Evolutionary conservation across 1,140 invertebrate genomes (phyloP), one percentile per base, ranked within the genome.

Genomic region (Drosophila burlai): DNA sequence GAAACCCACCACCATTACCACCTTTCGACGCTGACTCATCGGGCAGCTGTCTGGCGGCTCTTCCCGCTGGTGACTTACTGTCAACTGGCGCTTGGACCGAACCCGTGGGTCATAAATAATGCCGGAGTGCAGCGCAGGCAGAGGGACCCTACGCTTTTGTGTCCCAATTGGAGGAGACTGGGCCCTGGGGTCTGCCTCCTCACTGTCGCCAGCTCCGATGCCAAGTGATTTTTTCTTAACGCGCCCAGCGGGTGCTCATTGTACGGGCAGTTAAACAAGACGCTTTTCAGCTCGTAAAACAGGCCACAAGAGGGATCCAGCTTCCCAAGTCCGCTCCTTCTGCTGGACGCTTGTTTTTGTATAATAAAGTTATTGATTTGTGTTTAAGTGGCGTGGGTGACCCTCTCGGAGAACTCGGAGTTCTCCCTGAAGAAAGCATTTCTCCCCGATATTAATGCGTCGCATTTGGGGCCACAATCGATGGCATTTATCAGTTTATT

Each of bases 351-450:
- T 69, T 71, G 63, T 75, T 72, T 73, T 71, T 68, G 74, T 64
- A 71, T 87, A 89, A 89, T 89, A 89, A 89, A 89, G 84, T 90
- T 89, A 89, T 89, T 89, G 84, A 89, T 89, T 89, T 89, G 84
- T 89, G 84, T 84, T 81, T 81, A 84, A 89, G 77, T 89, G 85
- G 69, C 81, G 84, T 90, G 84, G 84, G 84, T 90, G 84, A 75
- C 47, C 64, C 45, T 29, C 36, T 24, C 29, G 24, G 24, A 42
- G 45, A 26, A 24, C 50, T 9, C 4, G 26, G 15, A 26, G n/a
- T 7, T 16, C 11, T 7, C 13, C 21, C 3, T 24, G 46, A 40
- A 65, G 76, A 76, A 76, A 68, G 81, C 58, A 38, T 80, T 74
- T 43, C 57, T 46, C 40, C 34, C 21, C 52, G 29, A 57, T 65